phyloP scores from a whole-genome alignment of 2,888 invertebrate species.

The Rotaria socialis region DNA sequence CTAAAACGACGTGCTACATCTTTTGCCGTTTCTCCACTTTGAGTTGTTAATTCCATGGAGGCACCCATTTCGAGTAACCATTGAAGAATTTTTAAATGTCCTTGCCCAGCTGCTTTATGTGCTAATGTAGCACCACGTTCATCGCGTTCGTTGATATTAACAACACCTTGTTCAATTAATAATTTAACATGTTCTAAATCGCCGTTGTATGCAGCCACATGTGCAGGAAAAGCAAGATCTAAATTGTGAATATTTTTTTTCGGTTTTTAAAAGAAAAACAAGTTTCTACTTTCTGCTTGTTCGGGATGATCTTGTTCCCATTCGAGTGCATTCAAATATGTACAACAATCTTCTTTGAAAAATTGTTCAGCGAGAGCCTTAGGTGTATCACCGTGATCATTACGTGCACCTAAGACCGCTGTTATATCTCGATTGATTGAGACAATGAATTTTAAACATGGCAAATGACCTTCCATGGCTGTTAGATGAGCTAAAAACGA shows the following conservation, averaged over 20 bases:
- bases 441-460: conserved; percentile 58
- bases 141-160: conserved; percentile 60
- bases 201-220: conserved; percentile 58
- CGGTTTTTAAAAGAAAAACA: not conserved
- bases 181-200: conserved; percentile 58
- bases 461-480: conserved; percentile 58
- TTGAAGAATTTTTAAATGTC: conserved; percentile 57
- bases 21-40: conserved; percentile 56
- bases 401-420: conserved; percentile 55
- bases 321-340: conserved; percentile 58
- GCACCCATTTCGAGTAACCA: conserved; percentile 61
- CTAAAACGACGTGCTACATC: conserved; percentile 58
- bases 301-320: conserved; percentile 59
- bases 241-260: not conserved
- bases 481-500: conserved; percentile 55
- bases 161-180: conserved; percentile 59
- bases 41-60: conserved; percentile 55
- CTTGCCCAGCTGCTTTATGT: conserved; percentile 60
- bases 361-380: conserved; percentile 59
- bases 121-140: conserved; percentile 59
- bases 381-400: conserved; percentile 60
- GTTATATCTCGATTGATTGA: conserved; percentile 50
- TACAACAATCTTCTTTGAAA: conserved; percentile 58
- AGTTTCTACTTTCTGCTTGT: conserved; percentile 55
- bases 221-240: conserved; percentile 60